A percentile compares a stretch with the other conserved stretches of the same genome.
These are phyloP conservation scores for Calephelis virginiensis DNA, from an alignment of 1,140 invertebrate genomes.

Conservation along the genomic window DNA sequence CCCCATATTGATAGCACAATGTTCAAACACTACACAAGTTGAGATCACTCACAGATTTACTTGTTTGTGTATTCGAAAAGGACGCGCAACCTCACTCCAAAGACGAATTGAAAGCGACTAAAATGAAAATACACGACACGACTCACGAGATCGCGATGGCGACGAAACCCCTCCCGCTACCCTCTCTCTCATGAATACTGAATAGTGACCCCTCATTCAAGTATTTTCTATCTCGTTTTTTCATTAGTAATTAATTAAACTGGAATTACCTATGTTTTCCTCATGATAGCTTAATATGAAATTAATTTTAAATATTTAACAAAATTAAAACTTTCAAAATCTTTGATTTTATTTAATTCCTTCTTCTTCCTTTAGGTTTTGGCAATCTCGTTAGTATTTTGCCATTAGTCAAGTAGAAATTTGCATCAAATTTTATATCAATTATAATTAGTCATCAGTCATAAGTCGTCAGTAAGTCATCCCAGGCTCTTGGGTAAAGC, in stretches of 20 bases:
- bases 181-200: slow-evolving; percentile 44
- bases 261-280: too few species aligned
- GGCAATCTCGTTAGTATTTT: too few species aligned
- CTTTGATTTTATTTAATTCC: too few species aligned
- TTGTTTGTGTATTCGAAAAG: slow-evolving; percentile 40
- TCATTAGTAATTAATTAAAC: slow-evolving; percentile 21
- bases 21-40: slow-evolving; percentile 59
- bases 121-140: slow-evolving; percentile 60
- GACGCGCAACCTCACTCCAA: slow-evolving; percentile 28
- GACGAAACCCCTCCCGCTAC: slow-evolving; percentile 44
- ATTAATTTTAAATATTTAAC: too few species aligned
- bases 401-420: too few species aligned
- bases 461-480: too few species aligned
- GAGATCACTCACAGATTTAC: slow-evolving; percentile 60
- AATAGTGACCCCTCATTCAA: slow-evolving; percentile 70
- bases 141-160: slow-evolving; percentile 63
- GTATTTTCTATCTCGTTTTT: slow-evolving; percentile 46
- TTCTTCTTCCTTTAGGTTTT: too few species aligned
- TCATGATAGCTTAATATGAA: too few species aligned
- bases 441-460: too few species aligned
- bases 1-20: slow-evolving; percentile 77
- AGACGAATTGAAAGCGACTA: slow-evolving; percentile 55
- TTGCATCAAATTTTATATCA: too few species aligned
- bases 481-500: too few species aligned
- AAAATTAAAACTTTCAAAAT: too few species aligned